A percentile compares a stretch with the other conserved stretches of the same genome.
Conservation (phyloP, 2,888 invertebrate genomes). For the Diarsia mendica region DNA sequence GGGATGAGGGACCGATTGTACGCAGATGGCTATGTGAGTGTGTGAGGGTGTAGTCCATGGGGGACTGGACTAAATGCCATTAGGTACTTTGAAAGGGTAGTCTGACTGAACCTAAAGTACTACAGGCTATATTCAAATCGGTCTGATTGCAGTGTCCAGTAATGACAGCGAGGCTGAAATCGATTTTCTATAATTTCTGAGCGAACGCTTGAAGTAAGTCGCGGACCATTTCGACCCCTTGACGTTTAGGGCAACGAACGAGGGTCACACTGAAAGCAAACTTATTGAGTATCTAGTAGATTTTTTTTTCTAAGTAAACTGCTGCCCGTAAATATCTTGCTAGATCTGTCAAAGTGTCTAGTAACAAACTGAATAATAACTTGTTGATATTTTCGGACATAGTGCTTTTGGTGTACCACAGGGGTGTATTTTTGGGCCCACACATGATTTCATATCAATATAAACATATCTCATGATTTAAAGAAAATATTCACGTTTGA, state of each 20-base stretch:
- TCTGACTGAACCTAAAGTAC: slow-evolving; percentile 11
- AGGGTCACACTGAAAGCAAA: slow-evolving; percentile 31
- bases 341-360: no score
- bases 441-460: background rate
- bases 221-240: background rate
- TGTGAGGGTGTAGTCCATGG: slow-evolving; percentile 18
- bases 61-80: slow-evolving; percentile 16
- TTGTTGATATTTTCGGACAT: background rate
- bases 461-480: background rate
- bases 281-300: background rate
- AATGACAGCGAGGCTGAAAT: background rate
- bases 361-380: no score
- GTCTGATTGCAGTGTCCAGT: background rate
- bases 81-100: slow-evolving; percentile 1
- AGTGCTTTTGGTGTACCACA: background rate
- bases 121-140: background rate
- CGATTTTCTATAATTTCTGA: slow-evolving; percentile 9
- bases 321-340: background rate
- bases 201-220: background rate
- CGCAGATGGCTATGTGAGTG: slow-evolving; percentile 28
- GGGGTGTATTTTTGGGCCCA: background rate
- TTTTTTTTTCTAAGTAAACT: background rate
- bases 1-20: slow-evolving; percentile 25
- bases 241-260: background rate
- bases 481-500: slow-evolving; percentile 1